phyloP scores from a whole-genome alignment of 1,140 invertebrate genomes.

The Penaeus japonicus region DNA sequence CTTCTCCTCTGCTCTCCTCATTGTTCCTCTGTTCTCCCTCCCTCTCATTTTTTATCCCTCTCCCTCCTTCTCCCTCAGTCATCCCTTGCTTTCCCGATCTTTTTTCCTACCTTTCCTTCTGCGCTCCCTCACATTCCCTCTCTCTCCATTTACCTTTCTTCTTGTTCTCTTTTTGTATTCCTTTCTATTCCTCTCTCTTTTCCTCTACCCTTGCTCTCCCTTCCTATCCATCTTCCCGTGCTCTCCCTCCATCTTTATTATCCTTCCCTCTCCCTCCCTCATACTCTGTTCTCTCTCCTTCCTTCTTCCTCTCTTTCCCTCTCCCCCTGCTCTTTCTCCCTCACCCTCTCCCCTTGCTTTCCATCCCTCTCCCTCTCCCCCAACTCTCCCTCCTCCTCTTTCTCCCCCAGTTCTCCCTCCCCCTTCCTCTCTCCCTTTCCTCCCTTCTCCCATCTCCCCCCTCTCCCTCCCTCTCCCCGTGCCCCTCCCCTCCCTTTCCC shows the following conservation, averaged over 20 bases:
- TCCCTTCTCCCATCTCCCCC: background rate
- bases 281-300: background rate
- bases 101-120: background rate
- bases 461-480: background rate
- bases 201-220: background rate
- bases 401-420: background rate
- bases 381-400: background rate
- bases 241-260: background rate
- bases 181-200: background rate
- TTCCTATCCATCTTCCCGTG: background rate
- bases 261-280: background rate
- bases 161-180: background rate
- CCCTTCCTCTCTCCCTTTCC: background rate
- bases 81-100: background rate
- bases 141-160: background rate
- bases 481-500: background rate
- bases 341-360: background rate
- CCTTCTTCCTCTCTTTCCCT: background rate
- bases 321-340: background rate
- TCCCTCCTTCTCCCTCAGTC: background rate
- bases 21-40: background rate
- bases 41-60: background rate
- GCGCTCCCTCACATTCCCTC: background rate
- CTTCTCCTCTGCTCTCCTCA: background rate
- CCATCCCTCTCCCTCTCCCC: background rate